These are phyloP conservation scores for Antheraea mylitta DNA, from an alignment of 1,140 invertebrate species.

Conservation along the genomic window DNA sequence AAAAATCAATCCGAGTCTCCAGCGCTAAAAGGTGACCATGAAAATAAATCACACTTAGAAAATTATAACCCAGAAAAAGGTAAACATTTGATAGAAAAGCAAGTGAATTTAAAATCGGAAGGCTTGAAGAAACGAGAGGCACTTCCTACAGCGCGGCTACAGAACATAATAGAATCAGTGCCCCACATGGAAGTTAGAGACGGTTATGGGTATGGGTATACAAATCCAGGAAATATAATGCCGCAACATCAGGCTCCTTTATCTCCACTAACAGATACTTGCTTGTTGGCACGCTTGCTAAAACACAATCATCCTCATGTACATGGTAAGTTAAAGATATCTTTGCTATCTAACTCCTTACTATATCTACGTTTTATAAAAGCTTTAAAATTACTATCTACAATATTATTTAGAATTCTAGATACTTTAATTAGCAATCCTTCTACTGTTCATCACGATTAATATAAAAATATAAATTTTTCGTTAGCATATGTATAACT, in stretches of 20 bases:
- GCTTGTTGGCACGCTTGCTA: constrained; percentile 46
- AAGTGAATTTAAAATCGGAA: not conserved
- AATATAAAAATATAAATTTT: too few species aligned
- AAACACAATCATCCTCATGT: constrained; percentile 42
- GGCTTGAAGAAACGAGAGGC: constrained; percentile 7
- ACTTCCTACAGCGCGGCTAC: not conserved
- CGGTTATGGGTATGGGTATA: constrained; percentile 20
- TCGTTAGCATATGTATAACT: too few species aligned
- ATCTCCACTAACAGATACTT: constrained; percentile 35
- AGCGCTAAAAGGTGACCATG: not conserved
- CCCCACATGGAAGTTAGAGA: constrained; percentile 8
- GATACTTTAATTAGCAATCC: too few species aligned
- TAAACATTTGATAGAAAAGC: not conserved
- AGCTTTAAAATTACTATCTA: not conserved
- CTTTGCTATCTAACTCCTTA: too few species aligned
- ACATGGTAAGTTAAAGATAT: constrained; percentile 27
- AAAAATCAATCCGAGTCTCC: constrained; percentile 13
- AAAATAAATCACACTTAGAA: not conserved
- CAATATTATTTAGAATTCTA: too few species aligned
- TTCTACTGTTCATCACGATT: too few species aligned
- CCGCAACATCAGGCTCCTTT: constrained; percentile 12
- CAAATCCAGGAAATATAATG: constrained; percentile 20
- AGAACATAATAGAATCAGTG: constrained; percentile 16
- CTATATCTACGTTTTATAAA: not conserved
- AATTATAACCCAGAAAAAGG: not conserved